Evolutionary conservation across 1,140 invertebrate genomes (phyloP).

Genomic region (Drosophila azteca): DNA sequence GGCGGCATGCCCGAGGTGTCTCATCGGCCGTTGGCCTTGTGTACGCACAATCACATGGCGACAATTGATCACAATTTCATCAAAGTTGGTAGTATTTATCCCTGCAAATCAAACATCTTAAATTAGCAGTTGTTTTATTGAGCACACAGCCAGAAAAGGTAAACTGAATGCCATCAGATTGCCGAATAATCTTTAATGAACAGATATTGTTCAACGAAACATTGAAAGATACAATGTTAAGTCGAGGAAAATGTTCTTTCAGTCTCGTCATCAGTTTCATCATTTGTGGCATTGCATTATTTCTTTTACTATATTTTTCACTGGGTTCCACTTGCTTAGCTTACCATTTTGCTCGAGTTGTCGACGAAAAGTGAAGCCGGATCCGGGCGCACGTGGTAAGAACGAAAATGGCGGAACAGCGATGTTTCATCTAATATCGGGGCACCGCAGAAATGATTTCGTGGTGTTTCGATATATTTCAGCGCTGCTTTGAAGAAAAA

Average conservation of each 20-base stretch:
- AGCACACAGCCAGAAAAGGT: neutral
- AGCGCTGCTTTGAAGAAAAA: no score
- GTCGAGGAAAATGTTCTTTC: slow-evolving; percentile 59
- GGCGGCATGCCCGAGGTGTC: slow-evolving; percentile 1
- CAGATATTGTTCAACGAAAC: slow-evolving; percentile 60
- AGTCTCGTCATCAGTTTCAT: slow-evolving; percentile 79
- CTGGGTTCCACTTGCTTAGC: slow-evolving; percentile 16
- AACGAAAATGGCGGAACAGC: slow-evolving; percentile 15
- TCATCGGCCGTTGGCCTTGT: neutral
- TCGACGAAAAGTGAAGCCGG: slow-evolving; percentile 32
- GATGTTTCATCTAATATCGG: slow-evolving; percentile 4
- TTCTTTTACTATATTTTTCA: neutral
- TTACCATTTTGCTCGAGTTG: slow-evolving; percentile 41
- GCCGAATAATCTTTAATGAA: slow-evolving; percentile 73
- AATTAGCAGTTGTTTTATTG: neutral
- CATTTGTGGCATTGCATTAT: slow-evolving; percentile 50
- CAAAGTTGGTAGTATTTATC: neutral
- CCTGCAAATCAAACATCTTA: slow-evolving; percentile 23
- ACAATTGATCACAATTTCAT: no score
- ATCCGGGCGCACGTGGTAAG: slow-evolving; percentile 36
- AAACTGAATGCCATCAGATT: slow-evolving; percentile 60
- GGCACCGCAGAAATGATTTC: no score
- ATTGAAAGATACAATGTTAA: slow-evolving; percentile 65
- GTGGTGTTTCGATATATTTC: no score
- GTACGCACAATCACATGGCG: neutral